Base-by-base conservation (phyloP, 2,888 invertebrate species). In the Cosmorhoe ocellata region DNA sequence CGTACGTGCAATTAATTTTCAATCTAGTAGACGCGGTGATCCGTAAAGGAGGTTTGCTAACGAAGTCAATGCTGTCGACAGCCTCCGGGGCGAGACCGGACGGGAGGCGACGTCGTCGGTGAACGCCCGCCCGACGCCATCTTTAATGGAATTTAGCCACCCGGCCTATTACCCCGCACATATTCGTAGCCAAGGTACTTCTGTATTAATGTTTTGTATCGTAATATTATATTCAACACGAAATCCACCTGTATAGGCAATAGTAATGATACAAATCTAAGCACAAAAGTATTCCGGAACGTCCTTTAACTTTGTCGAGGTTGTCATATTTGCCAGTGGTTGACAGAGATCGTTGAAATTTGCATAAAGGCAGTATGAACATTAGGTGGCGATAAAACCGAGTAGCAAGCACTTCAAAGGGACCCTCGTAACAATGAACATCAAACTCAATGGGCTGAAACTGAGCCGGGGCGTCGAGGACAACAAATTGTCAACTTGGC, bases 101-200 rank as follows among this genome's bases (percentile, higher is more conserved):
- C 42, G 53, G 55, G 58, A 64, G 63, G 40, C 41, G 37, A 10
- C 13, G 10, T 2, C 51, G 30, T 2, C 53, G 48, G 48, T 63
- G 58, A 69, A 67, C 49, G 68, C 41, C 67, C 68, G 60, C 56
- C 60, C 58, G 66, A 52, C 64, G 24, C 54, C 62, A 61, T 60
- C 61, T 63, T 61, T 67, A 64, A 65, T 64, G 45, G 41, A 61
- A 63, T 65, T 51, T 61, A 44, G 59, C 54, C 43, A 45, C 51
- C 55, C 39, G 7, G 22, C 44, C 47, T 42, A 34, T 44, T n/a
- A n/a, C n/a, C 50, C 34, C 39, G 59, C 42, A 37, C 33, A 18
- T 41, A 40, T 52, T 46, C 6, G 27, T 26, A 6, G 24, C 7
- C 24, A 24, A 24, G 18, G 18, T 18, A 18, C 4, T 18, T 18